These are phyloP conservation scores for Atherinomorus stipes DNA, from an alignment of 2,113 vertebrate genomes.

Conservation along the genomic window DNA sequence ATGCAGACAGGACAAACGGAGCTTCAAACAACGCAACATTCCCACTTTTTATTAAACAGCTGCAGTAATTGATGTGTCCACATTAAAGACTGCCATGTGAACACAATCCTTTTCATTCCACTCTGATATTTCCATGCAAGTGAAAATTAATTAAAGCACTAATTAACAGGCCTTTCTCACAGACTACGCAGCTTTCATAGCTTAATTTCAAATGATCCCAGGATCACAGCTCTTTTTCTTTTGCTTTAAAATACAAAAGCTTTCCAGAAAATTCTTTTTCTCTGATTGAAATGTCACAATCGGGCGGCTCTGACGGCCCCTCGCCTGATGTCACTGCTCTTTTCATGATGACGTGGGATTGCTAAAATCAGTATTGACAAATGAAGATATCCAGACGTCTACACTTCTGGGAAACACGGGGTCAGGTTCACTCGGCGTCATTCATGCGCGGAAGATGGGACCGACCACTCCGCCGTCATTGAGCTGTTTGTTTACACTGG, in stretches of 20 bases:
- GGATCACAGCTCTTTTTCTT: constrained; percentile 15
- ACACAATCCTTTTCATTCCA: constrained; percentile 40
- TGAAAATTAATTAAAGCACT: constrained; percentile 43
- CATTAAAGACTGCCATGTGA: constrained; percentile 52
- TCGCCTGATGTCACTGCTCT: constrained; percentile 6
- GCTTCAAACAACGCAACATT: constrained; percentile 47
- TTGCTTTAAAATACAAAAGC: constrained; percentile 5
- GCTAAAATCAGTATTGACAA: constrained; percentile 65
- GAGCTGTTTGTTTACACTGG: constrained; percentile 55
- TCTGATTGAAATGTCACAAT: constrained; percentile 15
- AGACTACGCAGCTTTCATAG: constrained; percentile 20
- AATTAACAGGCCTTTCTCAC: constrained; percentile 30
- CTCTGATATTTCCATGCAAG: constrained; percentile 40
- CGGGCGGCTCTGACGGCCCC: constrained; percentile 7
- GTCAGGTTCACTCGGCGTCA: constrained; percentile 27
- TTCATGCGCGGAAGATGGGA: neutral
- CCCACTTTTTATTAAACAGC: constrained; percentile 49
- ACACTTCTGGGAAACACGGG: constrained; percentile 52
- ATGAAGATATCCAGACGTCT: constrained; percentile 76
- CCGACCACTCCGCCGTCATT: constrained; percentile 19
- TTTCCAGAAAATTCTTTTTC: constrained; percentile 8
- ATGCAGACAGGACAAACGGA: constrained; percentile 51
- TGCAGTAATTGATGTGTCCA: constrained; percentile 47
- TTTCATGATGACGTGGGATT: constrained; percentile 8
- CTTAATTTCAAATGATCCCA: constrained; percentile 34